phyloP scores from a whole-genome alignment of 2,797 vertebrate genomes.

The Chaetodon trifasciatus region DNA sequence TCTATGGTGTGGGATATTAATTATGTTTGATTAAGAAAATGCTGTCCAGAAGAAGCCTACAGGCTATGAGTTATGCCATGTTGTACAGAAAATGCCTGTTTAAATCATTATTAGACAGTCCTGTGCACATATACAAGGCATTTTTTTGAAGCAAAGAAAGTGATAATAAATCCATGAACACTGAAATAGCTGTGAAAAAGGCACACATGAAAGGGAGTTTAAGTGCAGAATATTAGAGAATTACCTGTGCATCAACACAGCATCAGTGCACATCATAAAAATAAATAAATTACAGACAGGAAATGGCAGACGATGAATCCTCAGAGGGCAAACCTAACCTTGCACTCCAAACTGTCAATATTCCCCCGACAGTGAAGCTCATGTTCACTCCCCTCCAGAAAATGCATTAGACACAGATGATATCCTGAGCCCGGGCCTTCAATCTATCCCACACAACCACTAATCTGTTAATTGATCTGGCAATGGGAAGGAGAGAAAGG shows the following conservation, averaged over 20 bases:
- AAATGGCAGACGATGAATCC: constrained; percentile 70
- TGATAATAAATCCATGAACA: neutral
- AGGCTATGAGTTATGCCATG: too few species aligned
- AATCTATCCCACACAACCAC: constrained; percentile 64
- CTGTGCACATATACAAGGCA: neutral
- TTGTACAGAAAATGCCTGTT: neutral
- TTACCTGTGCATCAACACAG: constrained; percentile 24
- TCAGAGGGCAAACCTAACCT: constrained; percentile 69
- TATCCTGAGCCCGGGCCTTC: constrained; percentile 58
- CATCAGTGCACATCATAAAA: constrained; percentile 38
- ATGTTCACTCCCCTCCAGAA: constrained; percentile 71
- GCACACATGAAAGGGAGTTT: neutral
- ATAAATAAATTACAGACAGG: constrained; percentile 73
- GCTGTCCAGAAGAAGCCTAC: neutral
- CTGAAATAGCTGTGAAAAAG: neutral
- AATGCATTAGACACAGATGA: constrained; percentile 79
- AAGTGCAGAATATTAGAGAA: neutral
- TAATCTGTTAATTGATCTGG: constrained; percentile 84
- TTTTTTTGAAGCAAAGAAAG: neutral
- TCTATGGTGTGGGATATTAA: neutral
- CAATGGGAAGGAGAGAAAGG: constrained; percentile 33
- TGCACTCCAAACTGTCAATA: constrained; percentile 76
- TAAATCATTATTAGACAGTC: neutral
- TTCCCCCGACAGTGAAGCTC: constrained; percentile 69
- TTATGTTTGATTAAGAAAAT: neutral